Evolutionary conservation across 2,888 invertebrate species (phyloP).

Genomic region (Alentia gelatinosa): DNA sequence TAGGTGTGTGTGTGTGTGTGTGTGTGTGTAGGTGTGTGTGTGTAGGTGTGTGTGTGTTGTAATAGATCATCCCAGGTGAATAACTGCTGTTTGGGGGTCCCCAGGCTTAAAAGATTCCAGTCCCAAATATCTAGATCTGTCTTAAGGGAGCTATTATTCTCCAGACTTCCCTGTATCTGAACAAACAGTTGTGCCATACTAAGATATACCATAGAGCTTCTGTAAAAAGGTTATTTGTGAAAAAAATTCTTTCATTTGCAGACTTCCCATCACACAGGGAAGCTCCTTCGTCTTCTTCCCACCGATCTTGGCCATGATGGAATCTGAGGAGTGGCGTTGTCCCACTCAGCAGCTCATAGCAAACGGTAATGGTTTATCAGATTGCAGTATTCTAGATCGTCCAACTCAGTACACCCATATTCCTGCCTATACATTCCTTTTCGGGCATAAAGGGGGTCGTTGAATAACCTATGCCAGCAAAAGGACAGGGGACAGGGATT

Average conservation of each 20-base stretch:
- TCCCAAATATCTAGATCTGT: too few relatives aligned
- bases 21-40: background rate
- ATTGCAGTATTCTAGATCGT: too few relatives aligned
- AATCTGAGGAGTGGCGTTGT: background rate
- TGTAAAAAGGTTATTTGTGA: background rate
- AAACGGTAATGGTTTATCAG: too few relatives aligned
- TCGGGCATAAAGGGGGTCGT: background rate
- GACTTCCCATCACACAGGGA: conserved; percentile 25
- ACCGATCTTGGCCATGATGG: conserved; percentile 26
- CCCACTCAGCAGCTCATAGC: too few relatives aligned
- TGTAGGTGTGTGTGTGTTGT: background rate
- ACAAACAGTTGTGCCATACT: background rate
- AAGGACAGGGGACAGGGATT: background rate
- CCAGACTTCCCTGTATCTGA: background rate
- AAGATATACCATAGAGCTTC: background rate
- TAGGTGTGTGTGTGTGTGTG: background rate
- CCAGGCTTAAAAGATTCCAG: too few relatives aligned
- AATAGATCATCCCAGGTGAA: background rate
- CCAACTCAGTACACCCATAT: background rate
- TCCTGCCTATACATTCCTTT: background rate
- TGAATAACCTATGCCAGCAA: background rate
- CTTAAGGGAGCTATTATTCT: background rate
- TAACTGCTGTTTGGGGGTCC: too few relatives aligned
- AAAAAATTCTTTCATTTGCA: background rate
- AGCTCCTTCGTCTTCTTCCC: conserved; percentile 39